Evolutionary conservation across 2,888 invertebrate genomes (phyloP).

Genomic region (Brachypalpus laphriformis): DNA sequence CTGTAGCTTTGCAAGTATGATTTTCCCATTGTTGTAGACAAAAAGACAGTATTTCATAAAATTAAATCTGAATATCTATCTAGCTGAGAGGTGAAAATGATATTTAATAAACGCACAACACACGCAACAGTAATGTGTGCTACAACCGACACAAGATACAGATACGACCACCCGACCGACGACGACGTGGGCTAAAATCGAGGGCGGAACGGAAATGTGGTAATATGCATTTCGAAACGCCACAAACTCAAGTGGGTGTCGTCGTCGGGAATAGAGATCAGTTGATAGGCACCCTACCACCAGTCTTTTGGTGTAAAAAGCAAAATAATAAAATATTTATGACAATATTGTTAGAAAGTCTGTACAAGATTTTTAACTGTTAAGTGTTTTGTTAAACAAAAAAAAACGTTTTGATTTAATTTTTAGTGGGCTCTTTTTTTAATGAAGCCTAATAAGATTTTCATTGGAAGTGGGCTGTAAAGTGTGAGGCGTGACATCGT

Average conservation of each 20-base stretch:
- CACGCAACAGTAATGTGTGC: conserved; percentile 24
- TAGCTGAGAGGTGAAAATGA: conserved; percentile 51
- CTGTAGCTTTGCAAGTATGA: conserved; percentile 1
- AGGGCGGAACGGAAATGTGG: conserved; percentile 70
- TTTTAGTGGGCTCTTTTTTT: neutral
- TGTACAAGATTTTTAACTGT: neutral
- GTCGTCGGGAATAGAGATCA: conserved; percentile 20
- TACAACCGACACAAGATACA: neutral
- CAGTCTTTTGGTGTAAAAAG: neutral
- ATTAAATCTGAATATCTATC: conserved; percentile 46
- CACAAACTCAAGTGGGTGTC: conserved; percentile 44
- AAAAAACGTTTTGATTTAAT: neutral
- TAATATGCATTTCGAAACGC: conserved; percentile 56
- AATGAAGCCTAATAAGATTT: neutral
- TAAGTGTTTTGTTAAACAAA: conserved; percentile 43
- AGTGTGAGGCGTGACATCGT: neutral
- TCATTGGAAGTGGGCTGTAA: neutral
- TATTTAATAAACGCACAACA: conserved; percentile 59
- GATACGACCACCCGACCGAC: neutral
- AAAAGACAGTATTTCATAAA: conserved; percentile 43
- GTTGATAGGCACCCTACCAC: conserved; percentile 18
- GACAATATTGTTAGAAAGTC: conserved; percentile 35
- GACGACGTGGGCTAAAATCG: conserved; percentile 37
- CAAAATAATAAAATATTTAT: conserved; percentile 8
- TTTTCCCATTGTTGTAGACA: conserved; percentile 6